Evolutionary conservation across 2,113 vertebrate genomes (phyloP).

Genomic region (Cyanoramphus novaezelandiae): DNA sequence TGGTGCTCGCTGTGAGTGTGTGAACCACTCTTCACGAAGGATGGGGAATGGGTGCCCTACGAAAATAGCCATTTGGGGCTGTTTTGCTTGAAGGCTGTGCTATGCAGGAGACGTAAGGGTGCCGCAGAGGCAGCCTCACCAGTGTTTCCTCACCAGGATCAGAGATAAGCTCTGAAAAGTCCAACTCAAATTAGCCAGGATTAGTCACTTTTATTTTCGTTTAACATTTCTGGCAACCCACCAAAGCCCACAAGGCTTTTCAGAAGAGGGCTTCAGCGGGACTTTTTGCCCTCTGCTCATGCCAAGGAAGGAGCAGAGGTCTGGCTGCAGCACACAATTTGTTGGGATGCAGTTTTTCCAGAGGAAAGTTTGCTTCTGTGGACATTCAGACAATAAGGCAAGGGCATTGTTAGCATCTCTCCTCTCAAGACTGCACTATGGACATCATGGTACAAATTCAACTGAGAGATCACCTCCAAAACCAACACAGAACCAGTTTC

Average conservation of each 20-base stretch:
- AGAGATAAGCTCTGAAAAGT: neutral
- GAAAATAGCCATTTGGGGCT: neutral
- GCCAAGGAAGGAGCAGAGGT: neutral
- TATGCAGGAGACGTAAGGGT: neutral
- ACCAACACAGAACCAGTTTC: neutral
- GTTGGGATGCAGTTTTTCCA: neutral
- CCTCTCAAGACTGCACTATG: neutral
- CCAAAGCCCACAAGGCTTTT: neutral
- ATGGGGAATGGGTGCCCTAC: neutral
- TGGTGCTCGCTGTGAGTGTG: rapidly evolving
- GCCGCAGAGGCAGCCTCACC: neutral
- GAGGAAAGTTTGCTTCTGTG: neutral
- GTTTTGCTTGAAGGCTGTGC: neutral
- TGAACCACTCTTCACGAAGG: rapidly evolving
- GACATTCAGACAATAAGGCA: rapidly evolving
- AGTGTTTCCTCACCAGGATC: neutral
- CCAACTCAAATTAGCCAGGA: neutral
- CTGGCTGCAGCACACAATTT: neutral
- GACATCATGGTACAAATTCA: neutral
- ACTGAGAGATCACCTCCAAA: neutral
- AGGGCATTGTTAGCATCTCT: neutral
- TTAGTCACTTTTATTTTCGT: neutral
- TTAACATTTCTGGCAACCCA: neutral
- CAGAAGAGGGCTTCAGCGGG: neutral
- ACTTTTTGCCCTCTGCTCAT: neutral